A percentile compares a stretch with the other conserved stretches of the same genome.
phyloP scores from a whole-genome alignment of 2,797 vertebrate genomes.

The Myripristis jacobus region DNA sequence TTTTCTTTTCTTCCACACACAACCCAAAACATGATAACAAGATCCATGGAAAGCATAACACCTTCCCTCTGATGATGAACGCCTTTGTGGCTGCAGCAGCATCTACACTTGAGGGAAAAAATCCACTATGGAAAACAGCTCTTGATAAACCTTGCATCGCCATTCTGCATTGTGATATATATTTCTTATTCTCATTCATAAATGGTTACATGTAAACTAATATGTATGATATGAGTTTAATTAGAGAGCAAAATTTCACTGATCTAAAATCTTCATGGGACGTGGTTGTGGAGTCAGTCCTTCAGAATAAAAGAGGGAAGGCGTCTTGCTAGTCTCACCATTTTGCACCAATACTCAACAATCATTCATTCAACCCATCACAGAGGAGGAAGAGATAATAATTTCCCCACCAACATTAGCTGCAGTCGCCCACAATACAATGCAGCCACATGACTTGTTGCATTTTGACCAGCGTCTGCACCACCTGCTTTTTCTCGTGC shows the following conservation, averaged over 20 bases:
- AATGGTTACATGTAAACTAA: neutral
- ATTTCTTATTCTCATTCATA: constrained; percentile 14
- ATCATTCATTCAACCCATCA: neutral
- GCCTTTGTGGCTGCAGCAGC: constrained; percentile 26
- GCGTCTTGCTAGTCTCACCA: too few relatives aligned
- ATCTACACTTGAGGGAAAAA: constrained; percentile 20
- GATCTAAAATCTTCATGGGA: neutral
- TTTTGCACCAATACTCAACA: too few relatives aligned
- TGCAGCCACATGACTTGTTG: neutral
- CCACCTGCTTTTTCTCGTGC: neutral
- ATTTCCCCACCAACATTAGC: neutral
- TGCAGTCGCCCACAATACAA: neutral
- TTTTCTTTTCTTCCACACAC: constrained; percentile 55
- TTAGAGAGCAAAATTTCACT: neutral
- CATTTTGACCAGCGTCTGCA: neutral
- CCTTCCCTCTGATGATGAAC: constrained; percentile 42
- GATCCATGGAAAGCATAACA: constrained; percentile 58
- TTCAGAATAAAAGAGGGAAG: neutral
- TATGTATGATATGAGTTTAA: too few relatives aligned
- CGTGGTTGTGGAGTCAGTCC: neutral
- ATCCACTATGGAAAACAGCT: too few relatives aligned
- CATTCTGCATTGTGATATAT: neutral
- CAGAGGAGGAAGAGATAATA: neutral
- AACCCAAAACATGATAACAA: constrained; percentile 61
- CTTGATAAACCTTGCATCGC: neutral